phyloP scores from a whole-genome alignment of 1,140 invertebrate species.

The Homalodisca vitripennis region DNA sequence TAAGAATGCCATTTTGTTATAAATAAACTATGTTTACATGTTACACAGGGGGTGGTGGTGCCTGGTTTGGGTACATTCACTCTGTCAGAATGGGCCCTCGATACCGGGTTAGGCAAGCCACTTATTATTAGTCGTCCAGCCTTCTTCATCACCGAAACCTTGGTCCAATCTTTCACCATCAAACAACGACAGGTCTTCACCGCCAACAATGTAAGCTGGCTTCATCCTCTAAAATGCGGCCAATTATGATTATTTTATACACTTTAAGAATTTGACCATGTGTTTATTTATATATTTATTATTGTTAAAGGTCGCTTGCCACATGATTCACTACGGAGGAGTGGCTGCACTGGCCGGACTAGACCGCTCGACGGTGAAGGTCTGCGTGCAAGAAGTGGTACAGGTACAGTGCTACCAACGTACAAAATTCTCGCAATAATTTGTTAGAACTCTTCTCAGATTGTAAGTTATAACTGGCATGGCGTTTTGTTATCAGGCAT shows the following conservation, averaged over 20 bases:
- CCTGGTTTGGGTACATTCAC: conserved; percentile 28
- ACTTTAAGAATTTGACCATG: background rate
- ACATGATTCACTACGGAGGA: conserved; percentile 12
- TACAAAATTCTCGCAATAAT: no score
- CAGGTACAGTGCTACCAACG: conserved; percentile 22
- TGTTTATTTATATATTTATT: background rate
- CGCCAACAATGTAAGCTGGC: background rate
- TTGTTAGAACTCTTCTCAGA: no score
- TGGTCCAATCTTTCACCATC: conserved; percentile 17
- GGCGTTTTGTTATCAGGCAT: background rate
- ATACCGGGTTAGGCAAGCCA: conserved; percentile 19
- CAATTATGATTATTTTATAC: no score
- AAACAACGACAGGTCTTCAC: background rate
- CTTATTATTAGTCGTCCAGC: conserved; percentile 16
- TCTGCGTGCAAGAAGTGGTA: background rate
- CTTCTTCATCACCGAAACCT: conserved; percentile 8
- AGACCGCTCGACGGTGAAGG: background rate
- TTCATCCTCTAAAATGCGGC: no score
- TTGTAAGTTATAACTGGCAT: no score
- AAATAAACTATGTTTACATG: background rate
- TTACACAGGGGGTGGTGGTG: conserved; percentile 8
- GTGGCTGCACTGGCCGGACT: background rate
- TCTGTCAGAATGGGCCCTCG: conserved; percentile 24
- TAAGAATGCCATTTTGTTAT: background rate
- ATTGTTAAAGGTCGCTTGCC: background rate